Evolutionary conservation across 2,888 invertebrate species (phyloP).

Genomic region (Craniophora ligustri): DNA sequence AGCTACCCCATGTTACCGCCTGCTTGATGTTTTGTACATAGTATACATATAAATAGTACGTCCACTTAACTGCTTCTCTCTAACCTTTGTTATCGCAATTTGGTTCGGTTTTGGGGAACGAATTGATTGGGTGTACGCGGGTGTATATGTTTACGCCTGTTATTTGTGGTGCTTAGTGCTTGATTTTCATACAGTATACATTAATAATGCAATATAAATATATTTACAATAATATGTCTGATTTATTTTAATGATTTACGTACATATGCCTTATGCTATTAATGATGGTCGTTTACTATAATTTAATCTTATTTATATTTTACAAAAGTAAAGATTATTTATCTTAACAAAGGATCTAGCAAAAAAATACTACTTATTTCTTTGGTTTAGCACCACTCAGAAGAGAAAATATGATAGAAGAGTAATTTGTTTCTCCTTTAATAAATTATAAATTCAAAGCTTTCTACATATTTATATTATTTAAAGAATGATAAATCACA

Average conservation of each 20-base stretch:
- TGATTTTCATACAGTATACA: slow-evolving; percentile 13
- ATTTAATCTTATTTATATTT: no score
- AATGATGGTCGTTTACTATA: no score
- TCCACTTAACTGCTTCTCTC: slow-evolving; percentile 61
- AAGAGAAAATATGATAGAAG: not conserved
- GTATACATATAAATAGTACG: slow-evolving; percentile 60
- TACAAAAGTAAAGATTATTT: no score
- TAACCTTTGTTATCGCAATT: slow-evolving; percentile 67
- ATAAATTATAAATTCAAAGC: slow-evolving; percentile 2
- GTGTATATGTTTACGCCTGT: slow-evolving; percentile 53
- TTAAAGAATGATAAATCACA: slow-evolving; percentile 40
- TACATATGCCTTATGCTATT: no score
- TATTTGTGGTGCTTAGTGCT: slow-evolving; percentile 42
- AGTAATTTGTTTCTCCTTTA: slow-evolving; percentile 8
- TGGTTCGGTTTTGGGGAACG: slow-evolving; percentile 60
- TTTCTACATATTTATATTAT: slow-evolving; percentile 31
- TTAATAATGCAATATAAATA: no score
- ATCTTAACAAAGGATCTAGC: no score
- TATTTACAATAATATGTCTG: no score
- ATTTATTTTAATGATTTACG: no score
- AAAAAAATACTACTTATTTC: no score
- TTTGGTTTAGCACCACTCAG: not conserved
- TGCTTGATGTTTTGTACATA: slow-evolving; percentile 69
- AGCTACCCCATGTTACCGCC: slow-evolving; percentile 84
- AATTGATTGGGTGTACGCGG: slow-evolving; percentile 64